Conservation (phyloP, 2,888 invertebrate genomes). For the Pimpla rufipes region DNA sequence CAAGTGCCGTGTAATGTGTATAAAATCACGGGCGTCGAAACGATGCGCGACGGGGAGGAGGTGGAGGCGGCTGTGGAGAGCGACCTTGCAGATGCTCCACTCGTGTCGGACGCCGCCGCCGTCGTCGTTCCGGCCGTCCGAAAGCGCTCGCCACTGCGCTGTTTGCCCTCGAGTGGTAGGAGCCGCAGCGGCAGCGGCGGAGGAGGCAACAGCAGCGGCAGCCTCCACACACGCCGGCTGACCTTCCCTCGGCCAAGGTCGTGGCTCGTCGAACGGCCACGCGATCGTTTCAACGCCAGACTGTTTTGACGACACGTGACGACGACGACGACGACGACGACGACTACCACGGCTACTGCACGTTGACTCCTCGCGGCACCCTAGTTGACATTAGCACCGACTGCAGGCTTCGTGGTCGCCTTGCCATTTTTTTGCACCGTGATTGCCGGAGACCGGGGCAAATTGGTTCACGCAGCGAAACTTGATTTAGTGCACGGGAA, state of each 20-base stretch:
- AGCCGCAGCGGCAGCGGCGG: slow-evolving; percentile 40
- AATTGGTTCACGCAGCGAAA: too few species aligned
- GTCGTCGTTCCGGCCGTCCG: slow-evolving; percentile 50
- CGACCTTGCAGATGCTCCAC: slow-evolving; percentile 42
- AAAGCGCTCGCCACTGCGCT: slow-evolving; percentile 43
- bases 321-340: slow-evolving; percentile 39
- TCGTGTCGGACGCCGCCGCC: slow-evolving; percentile 57
- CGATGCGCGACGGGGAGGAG: slow-evolving; percentile 23
- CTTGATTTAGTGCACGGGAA: too few species aligned
- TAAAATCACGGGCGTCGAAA: slow-evolving; percentile 36
- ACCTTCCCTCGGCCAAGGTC: slow-evolving; percentile 78
- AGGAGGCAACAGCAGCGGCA: slow-evolving; percentile 40
- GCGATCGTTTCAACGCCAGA: slow-evolving; percentile 76
- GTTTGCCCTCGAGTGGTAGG: slow-evolving; percentile 36
- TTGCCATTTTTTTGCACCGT: too few species aligned
- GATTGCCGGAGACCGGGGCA: too few species aligned
- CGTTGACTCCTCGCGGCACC: slow-evolving; percentile 24
- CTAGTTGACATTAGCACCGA: slow-evolving; percentile 15
- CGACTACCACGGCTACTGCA: slow-evolving; percentile 9
- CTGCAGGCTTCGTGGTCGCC: not conserved
- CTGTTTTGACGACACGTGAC: slow-evolving; percentile 74
- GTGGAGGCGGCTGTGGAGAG: slow-evolving; percentile 36
- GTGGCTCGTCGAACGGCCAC: slow-evolving; percentile 75
- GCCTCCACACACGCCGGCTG: slow-evolving; percentile 67
- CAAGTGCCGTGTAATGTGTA: slow-evolving; percentile 12